Conservation (phyloP, 2,797 vertebrate genomes). For the Liparis tanakae region DNA sequence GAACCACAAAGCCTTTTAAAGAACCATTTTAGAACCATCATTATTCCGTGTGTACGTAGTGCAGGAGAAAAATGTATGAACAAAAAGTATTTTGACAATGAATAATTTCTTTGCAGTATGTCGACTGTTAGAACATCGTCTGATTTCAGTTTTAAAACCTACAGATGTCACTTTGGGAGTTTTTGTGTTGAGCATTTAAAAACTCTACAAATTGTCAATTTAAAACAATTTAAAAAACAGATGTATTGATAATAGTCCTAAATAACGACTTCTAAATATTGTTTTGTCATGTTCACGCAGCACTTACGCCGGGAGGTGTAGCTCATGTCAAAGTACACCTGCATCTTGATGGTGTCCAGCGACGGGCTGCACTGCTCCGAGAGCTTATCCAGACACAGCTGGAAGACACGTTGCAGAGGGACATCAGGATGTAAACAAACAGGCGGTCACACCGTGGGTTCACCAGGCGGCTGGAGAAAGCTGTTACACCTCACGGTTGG, state of each 20-base stretch:
- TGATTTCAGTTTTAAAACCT: too few relatives aligned
- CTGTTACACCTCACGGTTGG: neutral
- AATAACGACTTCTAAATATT: too few relatives aligned
- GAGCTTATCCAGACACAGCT: conserved; percentile 89
- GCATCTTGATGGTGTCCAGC: conserved; percentile 96
- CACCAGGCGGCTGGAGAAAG: neutral
- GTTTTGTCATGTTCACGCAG: neutral
- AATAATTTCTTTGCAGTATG: too few relatives aligned
- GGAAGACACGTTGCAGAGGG: conserved; percentile 17
- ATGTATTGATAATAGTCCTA: neutral
- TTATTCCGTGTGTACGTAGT: too few relatives aligned
- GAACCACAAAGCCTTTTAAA: too few relatives aligned
- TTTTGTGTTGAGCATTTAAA: too few relatives aligned
- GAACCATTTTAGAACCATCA: too few relatives aligned
- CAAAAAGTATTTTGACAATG: too few relatives aligned
- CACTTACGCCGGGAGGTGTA: conserved; percentile 88
- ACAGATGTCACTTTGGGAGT: too few relatives aligned
- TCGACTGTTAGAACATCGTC: too few relatives aligned
- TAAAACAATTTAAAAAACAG: neutral
- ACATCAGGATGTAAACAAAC: neutral
- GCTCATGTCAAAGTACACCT: conserved; percentile 92
- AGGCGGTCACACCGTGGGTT: neutral
- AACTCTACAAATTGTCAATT: too few relatives aligned
- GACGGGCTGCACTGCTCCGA: conserved; percentile 86
- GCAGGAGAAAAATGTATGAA: too few relatives aligned